Percentiles rank a stretch among this genome's conserved stretches.
Conservation (phyloP, 53 echinoderm and acorn worm genomes). For the Mesocentrotus franciscanus region DNA sequence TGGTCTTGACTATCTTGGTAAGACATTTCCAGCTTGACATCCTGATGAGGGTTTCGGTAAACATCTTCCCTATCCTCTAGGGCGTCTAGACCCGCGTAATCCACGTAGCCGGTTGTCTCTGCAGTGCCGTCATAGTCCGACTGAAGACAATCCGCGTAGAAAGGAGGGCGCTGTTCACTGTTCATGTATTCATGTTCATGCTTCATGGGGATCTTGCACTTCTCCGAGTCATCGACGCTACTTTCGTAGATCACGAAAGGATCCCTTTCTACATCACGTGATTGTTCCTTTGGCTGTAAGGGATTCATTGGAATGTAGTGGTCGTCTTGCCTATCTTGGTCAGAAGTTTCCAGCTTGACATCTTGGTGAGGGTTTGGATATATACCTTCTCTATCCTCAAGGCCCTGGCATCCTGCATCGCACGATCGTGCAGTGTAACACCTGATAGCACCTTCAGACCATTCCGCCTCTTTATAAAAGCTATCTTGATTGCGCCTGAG, state of each 20-base stretch:
- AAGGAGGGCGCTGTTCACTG: neutral
- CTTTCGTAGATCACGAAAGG: neutral
- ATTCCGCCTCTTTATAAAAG: too few relatives aligned
- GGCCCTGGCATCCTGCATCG: neutral
- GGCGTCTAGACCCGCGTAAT: neutral
- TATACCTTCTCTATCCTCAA: neutral
- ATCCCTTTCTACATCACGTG: too few relatives aligned
- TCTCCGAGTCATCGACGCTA: neutral
- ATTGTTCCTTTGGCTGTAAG: neutral
- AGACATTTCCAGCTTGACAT: too few relatives aligned
- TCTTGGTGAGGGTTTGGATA: neutral
- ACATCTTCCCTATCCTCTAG: neutral
- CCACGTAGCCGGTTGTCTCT: too few relatives aligned
- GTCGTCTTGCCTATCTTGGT: neutral
- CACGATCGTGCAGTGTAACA: neutral
- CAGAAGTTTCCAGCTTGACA: neutral
- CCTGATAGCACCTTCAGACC: neutral
- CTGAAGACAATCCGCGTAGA: neutral
- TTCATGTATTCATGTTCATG: neutral
- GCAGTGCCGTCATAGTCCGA: too few relatives aligned
- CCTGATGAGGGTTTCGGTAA: neutral
- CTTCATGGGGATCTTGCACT: too few relatives aligned
- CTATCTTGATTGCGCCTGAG: neutral
- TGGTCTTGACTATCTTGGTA: neutral
- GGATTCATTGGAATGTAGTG: conserved; percentile 21